A percentile compares a stretch with the other conserved stretches of the same genome.
phyloP scores from a whole-genome alignment of 2,797 vertebrate genomes.

The Betta splendens region DNA sequence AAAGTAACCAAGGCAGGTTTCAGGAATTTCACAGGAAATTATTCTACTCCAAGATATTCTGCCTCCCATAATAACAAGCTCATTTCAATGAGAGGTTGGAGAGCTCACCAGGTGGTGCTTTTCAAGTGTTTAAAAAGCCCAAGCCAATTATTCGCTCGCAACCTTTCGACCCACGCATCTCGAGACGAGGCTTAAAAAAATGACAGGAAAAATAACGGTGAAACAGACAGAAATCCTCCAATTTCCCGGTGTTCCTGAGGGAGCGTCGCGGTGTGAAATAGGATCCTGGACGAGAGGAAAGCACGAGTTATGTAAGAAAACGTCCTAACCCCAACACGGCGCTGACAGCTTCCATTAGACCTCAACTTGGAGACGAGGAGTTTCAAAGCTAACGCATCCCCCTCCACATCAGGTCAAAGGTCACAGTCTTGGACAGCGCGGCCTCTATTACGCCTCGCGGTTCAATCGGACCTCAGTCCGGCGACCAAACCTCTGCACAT shows the following conservation, averaged over 20 bases:
- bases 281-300: neutral
- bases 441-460: constrained; percentile 7
- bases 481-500: neutral
- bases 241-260: neutral
- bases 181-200: neutral
- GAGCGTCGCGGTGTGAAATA: constrained; percentile 7
- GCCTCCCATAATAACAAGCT: constrained; percentile 17
- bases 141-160: constrained; percentile 39
- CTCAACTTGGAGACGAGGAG: neutral
- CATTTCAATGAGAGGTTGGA: constrained; percentile 11
- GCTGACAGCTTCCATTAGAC: constrained; percentile 1
- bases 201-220: constrained; percentile 11
- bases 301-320: neutral
- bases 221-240: neutral
- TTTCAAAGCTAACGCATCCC: too few species aligned
- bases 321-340: neutral
- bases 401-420: neutral
- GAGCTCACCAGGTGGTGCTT: constrained; percentile 4
- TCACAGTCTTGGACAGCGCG: neutral
- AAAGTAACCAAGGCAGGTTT: constrained; percentile 15
- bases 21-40: constrained; percentile 22
- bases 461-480: neutral
- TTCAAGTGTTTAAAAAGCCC: constrained; percentile 18
- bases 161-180: constrained; percentile 18
- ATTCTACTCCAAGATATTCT: constrained; percentile 23